phyloP scores from a whole-genome alignment of 2,888 invertebrate species.

The Endomychus coccineus region DNA sequence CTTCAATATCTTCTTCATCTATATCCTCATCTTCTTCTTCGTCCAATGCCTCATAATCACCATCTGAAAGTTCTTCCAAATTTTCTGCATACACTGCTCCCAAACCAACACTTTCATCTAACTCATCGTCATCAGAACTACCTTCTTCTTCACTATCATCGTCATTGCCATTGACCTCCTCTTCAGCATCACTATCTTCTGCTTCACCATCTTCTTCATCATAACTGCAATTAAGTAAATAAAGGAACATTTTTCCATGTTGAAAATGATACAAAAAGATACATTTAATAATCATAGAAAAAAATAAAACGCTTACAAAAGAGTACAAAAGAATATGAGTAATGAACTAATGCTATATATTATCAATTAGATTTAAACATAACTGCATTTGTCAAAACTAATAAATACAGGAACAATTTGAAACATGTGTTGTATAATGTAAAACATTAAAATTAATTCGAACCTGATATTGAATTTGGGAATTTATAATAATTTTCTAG shows the following conservation, averaged over 20 bases:
- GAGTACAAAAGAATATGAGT: too few species aligned
- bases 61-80: slow-evolving; percentile 52
- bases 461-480: too few species aligned
- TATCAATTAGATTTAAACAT: too few species aligned
- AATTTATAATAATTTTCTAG: too few species aligned
- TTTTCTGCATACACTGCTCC: slow-evolving; percentile 46
- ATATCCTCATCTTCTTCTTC: slow-evolving; percentile 43
- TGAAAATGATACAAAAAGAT: slow-evolving; percentile 5
- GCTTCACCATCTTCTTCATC: slow-evolving; percentile 75
- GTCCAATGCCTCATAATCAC: slow-evolving; percentile 47
- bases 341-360: too few species aligned
- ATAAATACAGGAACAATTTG: too few species aligned
- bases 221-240: slow-evolving; percentile 46
- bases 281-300: too few species aligned
- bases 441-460: too few species aligned
- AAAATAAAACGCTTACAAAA: too few species aligned
- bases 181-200: slow-evolving; percentile 76
- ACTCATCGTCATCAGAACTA: slow-evolving; percentile 51
- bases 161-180: slow-evolving; percentile 68
- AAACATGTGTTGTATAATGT: too few species aligned
- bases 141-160: slow-evolving; percentile 49
- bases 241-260: slow-evolving; percentile 10
- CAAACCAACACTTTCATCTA: slow-evolving; percentile 43
- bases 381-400: too few species aligned
- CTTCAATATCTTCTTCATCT: slow-evolving; percentile 43